Base-by-base conservation (phyloP, 2,888 invertebrate species). In the Arrhopalites spinosus region DNA sequence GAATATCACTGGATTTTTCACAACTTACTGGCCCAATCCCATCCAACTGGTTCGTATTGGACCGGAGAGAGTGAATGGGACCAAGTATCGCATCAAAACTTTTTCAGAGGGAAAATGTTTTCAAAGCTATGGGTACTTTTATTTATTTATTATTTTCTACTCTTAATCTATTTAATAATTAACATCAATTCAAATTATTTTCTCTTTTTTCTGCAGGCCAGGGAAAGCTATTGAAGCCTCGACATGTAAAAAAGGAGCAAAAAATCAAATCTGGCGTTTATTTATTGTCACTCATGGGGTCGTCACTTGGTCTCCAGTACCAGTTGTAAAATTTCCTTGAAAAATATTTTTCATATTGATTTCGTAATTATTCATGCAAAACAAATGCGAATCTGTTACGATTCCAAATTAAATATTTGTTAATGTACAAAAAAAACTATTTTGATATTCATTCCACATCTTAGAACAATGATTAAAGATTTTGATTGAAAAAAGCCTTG, bases 1-100 rank as follows among this genome's bases (percentile, higher is more conserved):
- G 30, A 73, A 67, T 17, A 25, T 80, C 17, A 64, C 70, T 0
- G 80, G 80, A 30, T 77, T 78, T 20, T 78, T 78, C 50, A 74
- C 78, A 7, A 43, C 29, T 8, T 80, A 78, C 43, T 80, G 78
- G 73, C 74, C 75, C 0, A 73, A 77, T 66, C 27, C 45, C 15
- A 23, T 79, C 2, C 59, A 75, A 7, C 47, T 79, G 8, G 30
- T 64, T 30, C 36, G 72, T 64, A 15, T 74, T 64, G 20, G 68
- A 29, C 56, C 66, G 30, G 43, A 36, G 8, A 17, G 1, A 11
- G 43, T 8, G 7, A 66, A 66, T n/a, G 63, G 63, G 25, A 66
- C 66, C 1, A 3, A 30, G 5, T 63, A n/a, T 30, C 7, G 20
- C 61, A 27, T 61, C 27, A 61, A 61, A 30, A 30, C 27, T 17